Evolutionary conservation across 1,140 invertebrate genomes (phyloP), one percentile per base, ranked within the genome.

Genomic region (Antheraea pernyi): DNA sequence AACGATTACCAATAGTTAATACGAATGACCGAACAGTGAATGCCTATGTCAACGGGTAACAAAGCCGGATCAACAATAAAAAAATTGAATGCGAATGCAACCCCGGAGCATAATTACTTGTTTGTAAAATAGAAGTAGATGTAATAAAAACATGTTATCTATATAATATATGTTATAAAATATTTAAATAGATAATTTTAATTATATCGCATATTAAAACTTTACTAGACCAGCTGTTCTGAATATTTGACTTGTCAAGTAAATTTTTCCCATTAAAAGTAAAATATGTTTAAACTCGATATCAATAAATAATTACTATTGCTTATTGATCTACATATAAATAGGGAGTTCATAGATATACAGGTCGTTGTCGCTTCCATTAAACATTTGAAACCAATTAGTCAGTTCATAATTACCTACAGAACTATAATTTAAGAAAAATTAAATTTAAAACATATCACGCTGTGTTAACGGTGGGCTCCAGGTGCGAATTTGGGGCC

Each of bases 301-400:
- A 53, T 53, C 46, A n/a, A 53, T 53, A 53, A 53, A 53, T 53
- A 53, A 53, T 53, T 53, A 53, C 46, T 13, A 10, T 53, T 16
- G 13, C 9, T 16, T 53, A 53, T 53, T 1, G 16, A 53, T 53
- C 46, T 53, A 53, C 46, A 53, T 53, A 53, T 53, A 53, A 53
- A 11, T 53, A 53, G 46, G 46, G 46, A 16, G 16, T 16, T 53
- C 7, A 53, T 1, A 53, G 46, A 53, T 16, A 53, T 16, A 53
- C 46, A 53, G 46, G 10, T 53, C 46, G 46, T 53, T 53, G 46
- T 53, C 46, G 6, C 39, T 42, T 16, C 46, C 46, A 53, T 53
- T 53, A 53, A 53, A n/a, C 16, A 53, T 53, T 53, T 53, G 6
- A 53, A 53, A 53, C 46, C 60, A 61, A 61, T 61, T 61, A 61